Evolutionary conservation across 2,888 invertebrate species (phyloP).

Genomic region (Limenitis camilla): DNA sequence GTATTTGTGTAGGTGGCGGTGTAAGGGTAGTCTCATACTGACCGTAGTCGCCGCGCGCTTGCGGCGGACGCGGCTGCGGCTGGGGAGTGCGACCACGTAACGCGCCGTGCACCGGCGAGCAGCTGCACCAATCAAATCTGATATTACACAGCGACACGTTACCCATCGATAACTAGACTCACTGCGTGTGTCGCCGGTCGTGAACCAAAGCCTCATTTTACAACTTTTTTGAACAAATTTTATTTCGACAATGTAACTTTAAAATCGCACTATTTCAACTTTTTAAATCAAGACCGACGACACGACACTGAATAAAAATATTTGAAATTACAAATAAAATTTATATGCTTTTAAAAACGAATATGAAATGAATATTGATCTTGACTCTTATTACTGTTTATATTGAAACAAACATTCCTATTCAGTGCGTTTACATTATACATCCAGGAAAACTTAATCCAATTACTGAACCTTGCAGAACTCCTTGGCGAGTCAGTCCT

Average conservation of each 20-base stretch:
- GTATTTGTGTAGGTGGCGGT: constrained; percentile 13
- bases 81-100: constrained; percentile 77
- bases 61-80: constrained; percentile 65
- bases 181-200: constrained; percentile 20
- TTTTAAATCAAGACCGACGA: constrained; percentile 1
- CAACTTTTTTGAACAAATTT: too few relatives aligned
- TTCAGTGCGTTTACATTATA: too few relatives aligned
- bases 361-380: too few relatives aligned
- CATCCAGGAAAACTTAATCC: too few relatives aligned
- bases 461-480: too few relatives aligned
- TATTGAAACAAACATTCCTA: too few relatives aligned
- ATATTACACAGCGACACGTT: constrained; percentile 57
- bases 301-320: constrained; percentile 2
- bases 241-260: too few relatives aligned
- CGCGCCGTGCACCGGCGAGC: constrained; percentile 84
- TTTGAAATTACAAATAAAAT: background rate
- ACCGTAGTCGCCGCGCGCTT: constrained; percentile 94
- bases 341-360: background rate
- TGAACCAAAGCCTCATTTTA: background rate
- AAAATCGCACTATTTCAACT: background rate
- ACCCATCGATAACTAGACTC: constrained; percentile 29
- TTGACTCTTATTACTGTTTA: too few relatives aligned
- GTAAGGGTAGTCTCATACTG: constrained; percentile 64
- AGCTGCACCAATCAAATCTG: constrained; percentile 73
- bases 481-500: too few relatives aligned